A percentile compares a stretch with the other conserved stretches of the same genome.
Evolutionary conservation across 2,888 invertebrate genomes (phyloP).

Genomic region (Philhelius pedissequus): DNA sequence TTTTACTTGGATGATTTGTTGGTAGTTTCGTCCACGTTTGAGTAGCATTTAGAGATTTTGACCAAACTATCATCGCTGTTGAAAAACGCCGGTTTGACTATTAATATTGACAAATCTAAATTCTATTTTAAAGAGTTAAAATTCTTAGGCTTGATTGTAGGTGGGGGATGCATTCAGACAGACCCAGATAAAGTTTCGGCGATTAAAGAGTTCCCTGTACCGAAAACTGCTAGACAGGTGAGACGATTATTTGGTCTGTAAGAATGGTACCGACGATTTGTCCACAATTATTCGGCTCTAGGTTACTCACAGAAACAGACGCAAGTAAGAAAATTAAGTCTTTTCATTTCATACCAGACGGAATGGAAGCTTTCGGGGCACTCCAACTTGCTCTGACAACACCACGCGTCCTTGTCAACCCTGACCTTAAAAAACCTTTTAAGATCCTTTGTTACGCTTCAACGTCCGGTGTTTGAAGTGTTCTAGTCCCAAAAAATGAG

Average conservation of each 20-base stretch:
- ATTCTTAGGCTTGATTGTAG: slow-evolving; percentile 69
- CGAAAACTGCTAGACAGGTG: background rate
- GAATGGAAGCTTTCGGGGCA: background rate
- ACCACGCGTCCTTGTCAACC: background rate
- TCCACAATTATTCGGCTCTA: background rate
- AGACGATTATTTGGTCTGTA: background rate
- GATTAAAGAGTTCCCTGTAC: background rate
- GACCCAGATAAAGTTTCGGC: background rate
- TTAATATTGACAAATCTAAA: too few relatives aligned
- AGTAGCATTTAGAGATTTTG: too few relatives aligned
- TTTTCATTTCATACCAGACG: background rate
- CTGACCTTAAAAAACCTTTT: background rate
- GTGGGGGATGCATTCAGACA: background rate
- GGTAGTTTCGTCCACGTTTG: too few relatives aligned
- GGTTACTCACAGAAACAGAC: background rate
- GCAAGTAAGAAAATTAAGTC: background rate
- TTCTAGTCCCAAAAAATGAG: background rate
- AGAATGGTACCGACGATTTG: too few relatives aligned
- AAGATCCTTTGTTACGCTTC: too few relatives aligned
- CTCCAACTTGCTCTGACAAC: background rate
- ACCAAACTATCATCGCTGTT: too few relatives aligned
- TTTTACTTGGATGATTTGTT: too few relatives aligned
- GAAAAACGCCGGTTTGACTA: too few relatives aligned
- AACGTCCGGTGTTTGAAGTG: background rate
- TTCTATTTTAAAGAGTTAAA: too few relatives aligned